phyloP scores from a whole-genome alignment of 2,113 vertebrate genomes.

The Myotis yumanensis region DNA sequence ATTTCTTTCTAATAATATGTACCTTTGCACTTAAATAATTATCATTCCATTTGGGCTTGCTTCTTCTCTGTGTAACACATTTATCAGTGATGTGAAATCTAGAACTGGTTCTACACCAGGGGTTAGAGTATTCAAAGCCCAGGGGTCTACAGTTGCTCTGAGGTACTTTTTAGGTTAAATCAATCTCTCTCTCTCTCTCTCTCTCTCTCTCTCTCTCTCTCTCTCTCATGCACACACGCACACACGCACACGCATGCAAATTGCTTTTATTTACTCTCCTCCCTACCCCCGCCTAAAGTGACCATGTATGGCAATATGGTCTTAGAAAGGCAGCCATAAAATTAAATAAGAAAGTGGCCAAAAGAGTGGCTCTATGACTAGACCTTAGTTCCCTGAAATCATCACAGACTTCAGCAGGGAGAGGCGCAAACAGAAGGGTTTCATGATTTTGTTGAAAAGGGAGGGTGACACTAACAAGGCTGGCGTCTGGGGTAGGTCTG shows the following conservation, averaged over 20 bases:
- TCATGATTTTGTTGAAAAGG: background rate
- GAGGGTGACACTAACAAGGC: background rate
- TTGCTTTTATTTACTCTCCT: background rate
- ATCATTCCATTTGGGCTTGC: background rate
- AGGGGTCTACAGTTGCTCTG: background rate
- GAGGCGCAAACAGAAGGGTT: background rate
- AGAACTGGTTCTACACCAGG: background rate
- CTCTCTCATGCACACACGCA: too few species aligned
- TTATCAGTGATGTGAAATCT: slow-evolving; percentile 7
- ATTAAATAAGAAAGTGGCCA: background rate
- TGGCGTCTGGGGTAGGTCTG: background rate
- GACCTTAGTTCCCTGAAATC: background rate
- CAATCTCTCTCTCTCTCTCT: too few species aligned
- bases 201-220: too few species aligned
- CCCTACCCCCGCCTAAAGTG: background rate
- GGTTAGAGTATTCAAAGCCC: slow-evolving; percentile 3
- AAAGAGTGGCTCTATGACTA: too few species aligned
- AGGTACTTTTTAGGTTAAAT: slow-evolving; percentile 4
- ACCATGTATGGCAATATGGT: background rate
- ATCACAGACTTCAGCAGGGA: background rate
- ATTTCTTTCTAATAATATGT: background rate
- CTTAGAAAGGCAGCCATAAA: slow-evolving; percentile 23
- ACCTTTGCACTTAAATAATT: slow-evolving; percentile 9
- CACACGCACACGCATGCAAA: background rate
- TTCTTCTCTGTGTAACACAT: slow-evolving; percentile 1